Conservation (phyloP, 2,113 vertebrate genomes). For the Penelope pileata region DNA sequence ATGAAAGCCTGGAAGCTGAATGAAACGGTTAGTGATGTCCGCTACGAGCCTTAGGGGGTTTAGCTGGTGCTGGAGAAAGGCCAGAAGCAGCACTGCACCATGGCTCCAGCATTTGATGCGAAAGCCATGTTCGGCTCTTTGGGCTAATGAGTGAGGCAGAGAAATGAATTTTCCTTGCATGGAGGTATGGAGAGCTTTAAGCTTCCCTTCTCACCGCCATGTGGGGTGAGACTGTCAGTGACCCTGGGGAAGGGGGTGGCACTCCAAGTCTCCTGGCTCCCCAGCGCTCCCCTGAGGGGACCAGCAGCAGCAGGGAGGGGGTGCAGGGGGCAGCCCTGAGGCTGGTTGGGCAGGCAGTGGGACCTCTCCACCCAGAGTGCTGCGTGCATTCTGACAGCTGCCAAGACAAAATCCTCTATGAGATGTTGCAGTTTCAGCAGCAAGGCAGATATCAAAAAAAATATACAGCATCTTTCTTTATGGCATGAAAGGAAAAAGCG, state of each 20-base stretch:
- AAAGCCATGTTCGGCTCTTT: background rate
- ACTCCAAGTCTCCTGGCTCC: background rate
- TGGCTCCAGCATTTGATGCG: background rate
- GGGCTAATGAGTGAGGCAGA: background rate
- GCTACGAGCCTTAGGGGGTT: background rate
- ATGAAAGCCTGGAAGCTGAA: background rate
- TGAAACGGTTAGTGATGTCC: background rate
- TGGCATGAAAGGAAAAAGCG: background rate
- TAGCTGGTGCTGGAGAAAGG: background rate
- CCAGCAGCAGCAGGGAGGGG: accelerated
- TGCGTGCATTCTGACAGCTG: background rate
- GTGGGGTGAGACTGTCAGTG: background rate
- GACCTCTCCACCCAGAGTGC: background rate
- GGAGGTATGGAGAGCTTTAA: background rate
- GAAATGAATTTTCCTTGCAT: background rate
- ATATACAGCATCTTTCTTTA: background rate
- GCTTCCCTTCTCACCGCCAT: background rate
- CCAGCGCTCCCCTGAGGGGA: accelerated
- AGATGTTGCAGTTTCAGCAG: background rate
- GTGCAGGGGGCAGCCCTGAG: accelerated
- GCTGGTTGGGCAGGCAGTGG: accelerated
- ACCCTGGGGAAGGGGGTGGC: background rate
- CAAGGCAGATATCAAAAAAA: background rate
- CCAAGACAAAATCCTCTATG: background rate
- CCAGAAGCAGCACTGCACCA: background rate